Evolutionary conservation across 2,888 invertebrate species (phyloP), one percentile per base, ranked within the genome.

Genomic region (Empis stercorea): DNA sequence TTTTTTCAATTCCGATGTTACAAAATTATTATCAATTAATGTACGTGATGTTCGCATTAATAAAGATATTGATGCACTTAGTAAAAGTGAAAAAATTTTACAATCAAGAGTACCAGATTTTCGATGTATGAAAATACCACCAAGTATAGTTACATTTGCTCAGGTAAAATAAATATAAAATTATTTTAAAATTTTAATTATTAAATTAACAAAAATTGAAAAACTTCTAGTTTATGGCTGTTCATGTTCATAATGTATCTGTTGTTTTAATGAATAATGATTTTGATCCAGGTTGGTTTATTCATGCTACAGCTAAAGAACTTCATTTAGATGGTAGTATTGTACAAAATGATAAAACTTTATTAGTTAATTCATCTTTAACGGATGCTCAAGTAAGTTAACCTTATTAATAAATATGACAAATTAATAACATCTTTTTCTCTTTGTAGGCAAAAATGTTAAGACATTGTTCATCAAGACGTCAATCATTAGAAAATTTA

Each of bases 1-100:
- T 68, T 82, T 88, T 61, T 80, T 91, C 56, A 91, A 87, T 64
- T 87, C 88, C 2, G 89, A 89, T 56, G 84, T 89, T 45, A 87
- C 86, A 17, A 91, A 91, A 65, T 67, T 89, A 13, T 71, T 91
- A 4, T 86, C 87, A 4, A 80, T 91, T 16, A 80, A 87, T n/a
- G 80, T 88, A 54, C 77, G 78, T 51, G 86, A 87, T 62, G 81
- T 88, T 4, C 76, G 86, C 52, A 76, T 91, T 47, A 86, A 87
- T 57, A 86, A 87, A 65, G 83, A 85, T 70, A 79, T 84, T 41
- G 73, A 75, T 50, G 61, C 63, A 32, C 58, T 60, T n/a, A 58
- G 52, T 17, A 50, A 54, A 44, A 48, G 52, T 30, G 50, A 6
- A 38, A 52, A 45, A 45, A 40, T n/a, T 14, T 14, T 23, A 20